phyloP scores from a whole-genome alignment of 2,888 invertebrate genomes.

The Parelbella ahira region DNA sequence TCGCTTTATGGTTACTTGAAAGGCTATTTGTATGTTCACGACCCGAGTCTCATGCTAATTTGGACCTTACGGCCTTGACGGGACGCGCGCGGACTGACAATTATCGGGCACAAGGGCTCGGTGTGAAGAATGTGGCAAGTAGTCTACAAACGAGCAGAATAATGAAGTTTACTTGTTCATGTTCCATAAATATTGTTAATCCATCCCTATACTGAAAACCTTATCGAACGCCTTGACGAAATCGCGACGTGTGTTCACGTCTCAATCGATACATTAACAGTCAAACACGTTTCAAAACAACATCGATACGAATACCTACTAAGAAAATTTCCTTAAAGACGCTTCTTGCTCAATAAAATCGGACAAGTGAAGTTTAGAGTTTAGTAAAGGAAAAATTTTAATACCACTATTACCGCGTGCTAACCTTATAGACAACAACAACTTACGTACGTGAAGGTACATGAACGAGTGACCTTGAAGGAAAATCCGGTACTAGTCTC shows the following conservation, averaged over 20 bases:
- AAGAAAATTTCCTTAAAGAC: no score
- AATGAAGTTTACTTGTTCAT: slow-evolving; percentile 1
- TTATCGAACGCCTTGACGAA: background rate
- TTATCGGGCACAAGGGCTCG: slow-evolving; percentile 30
- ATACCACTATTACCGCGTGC: background rate
- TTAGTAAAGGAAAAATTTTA: slow-evolving; percentile 7
- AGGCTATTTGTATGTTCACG: slow-evolving; percentile 48
- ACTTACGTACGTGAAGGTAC: no score
- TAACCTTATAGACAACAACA: slow-evolving; percentile 2
- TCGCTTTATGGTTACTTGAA: slow-evolving; percentile 33
- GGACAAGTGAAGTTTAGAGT: background rate
- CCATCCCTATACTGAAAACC: background rate
- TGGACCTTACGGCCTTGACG: slow-evolving; percentile 52
- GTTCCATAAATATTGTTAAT: slow-evolving; percentile 12
- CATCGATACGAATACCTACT: no score
- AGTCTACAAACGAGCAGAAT: slow-evolving; percentile 15
- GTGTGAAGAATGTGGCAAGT: slow-evolving; percentile 25
- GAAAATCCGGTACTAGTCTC: slow-evolving; percentile 13
- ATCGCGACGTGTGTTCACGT: background rate
- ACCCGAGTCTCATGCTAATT: slow-evolving; percentile 48
- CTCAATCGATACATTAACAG: background rate
- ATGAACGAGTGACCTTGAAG: background rate
- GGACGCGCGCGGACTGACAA: slow-evolving; percentile 37
- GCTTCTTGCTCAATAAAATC: no score
- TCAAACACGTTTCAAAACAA: no score